These are phyloP conservation scores for Rousettus leschenaultii DNA, from an alignment of 2,113 vertebrate genomes.

Conservation along the genomic window DNA sequence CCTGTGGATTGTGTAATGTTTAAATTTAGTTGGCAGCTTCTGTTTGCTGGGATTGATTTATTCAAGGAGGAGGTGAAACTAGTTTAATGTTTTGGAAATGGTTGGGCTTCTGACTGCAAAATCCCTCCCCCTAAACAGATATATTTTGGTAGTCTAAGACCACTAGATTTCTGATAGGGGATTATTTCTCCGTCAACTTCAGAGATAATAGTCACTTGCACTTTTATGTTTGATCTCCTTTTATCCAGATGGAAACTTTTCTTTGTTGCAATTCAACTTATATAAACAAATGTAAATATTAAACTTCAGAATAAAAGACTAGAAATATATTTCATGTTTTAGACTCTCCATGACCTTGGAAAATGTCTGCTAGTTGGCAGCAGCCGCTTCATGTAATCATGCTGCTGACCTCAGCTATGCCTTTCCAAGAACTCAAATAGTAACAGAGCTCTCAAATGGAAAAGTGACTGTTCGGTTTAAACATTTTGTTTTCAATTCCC, in stretches of 20 bases:
- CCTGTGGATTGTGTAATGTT: neutral
- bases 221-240: neutral
- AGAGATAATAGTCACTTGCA: neutral
- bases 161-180: neutral
- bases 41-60: neutral
- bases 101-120: neutral
- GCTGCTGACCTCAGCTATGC: constrained; percentile 49
- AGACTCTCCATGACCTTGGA: constrained; percentile 48
- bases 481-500: constrained; percentile 69
- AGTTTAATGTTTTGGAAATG: neutral
- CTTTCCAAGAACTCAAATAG: constrained; percentile 66
- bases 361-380: constrained; percentile 50
- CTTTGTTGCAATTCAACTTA: neutral
- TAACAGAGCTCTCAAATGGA: constrained; percentile 34
- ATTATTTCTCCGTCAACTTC: neutral
- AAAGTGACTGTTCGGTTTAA: constrained; percentile 59
- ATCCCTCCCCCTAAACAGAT: neutral
- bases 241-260: neutral
- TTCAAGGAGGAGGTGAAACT: neutral
- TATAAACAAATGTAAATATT: constrained; percentile 30
- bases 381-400: constrained; percentile 20
- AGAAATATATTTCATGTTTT: constrained; percentile 4
- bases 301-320: constrained; percentile 32
- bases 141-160: neutral
- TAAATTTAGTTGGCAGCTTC: neutral